Evolutionary conservation across 2,888 invertebrate genomes (phyloP).

Genomic region (Phengaris arion): DNA sequence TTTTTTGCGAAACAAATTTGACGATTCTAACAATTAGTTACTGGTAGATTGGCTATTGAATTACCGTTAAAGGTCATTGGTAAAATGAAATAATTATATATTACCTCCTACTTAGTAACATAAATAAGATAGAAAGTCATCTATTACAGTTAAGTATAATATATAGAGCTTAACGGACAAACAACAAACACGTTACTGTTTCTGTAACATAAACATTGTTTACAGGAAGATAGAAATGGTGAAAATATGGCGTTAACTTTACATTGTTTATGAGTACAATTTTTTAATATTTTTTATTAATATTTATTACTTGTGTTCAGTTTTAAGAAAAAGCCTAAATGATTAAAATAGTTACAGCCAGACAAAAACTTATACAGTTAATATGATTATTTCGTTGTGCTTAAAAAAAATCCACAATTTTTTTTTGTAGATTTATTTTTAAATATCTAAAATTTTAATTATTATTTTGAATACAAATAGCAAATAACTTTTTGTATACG

Average conservation of each 20-base stretch:
- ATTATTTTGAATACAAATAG: not conserved
- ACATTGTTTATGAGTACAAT: too few species aligned
- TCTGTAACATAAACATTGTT: not conserved
- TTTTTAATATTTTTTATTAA: too few species aligned
- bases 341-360: not conserved
- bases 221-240: not conserved
- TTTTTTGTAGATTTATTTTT: too few species aligned
- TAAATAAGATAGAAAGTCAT: not conserved
- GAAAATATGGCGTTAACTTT: not conserved
- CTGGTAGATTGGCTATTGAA: too few species aligned
- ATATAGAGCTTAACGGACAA: constrained; percentile 10
- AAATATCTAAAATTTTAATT: too few species aligned
- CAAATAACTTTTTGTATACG: not conserved
- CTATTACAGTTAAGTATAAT: constrained; percentile 9
- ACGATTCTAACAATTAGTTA: too few species aligned
- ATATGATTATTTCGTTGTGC: too few species aligned
- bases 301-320: too few species aligned
- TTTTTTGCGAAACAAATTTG: too few species aligned
- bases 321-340: not conserved
- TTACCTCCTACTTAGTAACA: not conserved
- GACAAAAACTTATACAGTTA: too few species aligned
- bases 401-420: too few species aligned
- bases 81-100: constrained; percentile 1
- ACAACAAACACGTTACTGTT: constrained; percentile 15
- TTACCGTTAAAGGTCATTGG: not conserved